These are phyloP conservation scores for Rhincodon typus DNA, from an alignment of 2,797 vertebrate genomes.

Conservation along the genomic window DNA sequence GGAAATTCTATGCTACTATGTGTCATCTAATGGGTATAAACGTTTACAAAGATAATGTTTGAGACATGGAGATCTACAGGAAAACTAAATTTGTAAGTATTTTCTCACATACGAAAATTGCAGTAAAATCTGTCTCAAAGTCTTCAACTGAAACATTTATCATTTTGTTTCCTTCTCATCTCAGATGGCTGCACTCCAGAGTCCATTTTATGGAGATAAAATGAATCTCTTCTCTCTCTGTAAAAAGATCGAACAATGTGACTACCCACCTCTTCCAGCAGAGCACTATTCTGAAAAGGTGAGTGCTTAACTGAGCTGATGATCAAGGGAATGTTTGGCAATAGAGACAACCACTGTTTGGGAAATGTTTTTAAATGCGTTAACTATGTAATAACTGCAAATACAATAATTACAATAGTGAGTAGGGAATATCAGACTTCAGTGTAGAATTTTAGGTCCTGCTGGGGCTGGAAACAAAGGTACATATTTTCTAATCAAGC, in stretches of 20 bases:
- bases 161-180: constrained; percentile 6
- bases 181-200: constrained; percentile 80
- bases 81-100: background rate
- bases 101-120: background rate
- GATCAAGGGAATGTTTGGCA: too few species aligned
- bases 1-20: background rate
- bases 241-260: constrained; percentile 79
- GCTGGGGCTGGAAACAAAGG: too few species aligned
- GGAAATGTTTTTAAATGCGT: background rate
- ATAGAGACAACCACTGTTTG: background rate
- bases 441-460: background rate
- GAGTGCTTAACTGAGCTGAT: constrained; percentile 39
- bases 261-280: constrained; percentile 71
- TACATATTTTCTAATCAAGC: too few species aligned
- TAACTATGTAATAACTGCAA: background rate
- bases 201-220: constrained; percentile 80
- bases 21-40: background rate
- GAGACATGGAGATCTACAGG: background rate
- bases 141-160: background rate
- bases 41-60: background rate
- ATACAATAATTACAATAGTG: background rate
- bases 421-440: background rate
- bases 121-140: background rate
- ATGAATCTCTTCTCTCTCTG: constrained; percentile 78
- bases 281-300: constrained; percentile 80